These are phyloP conservation scores for Dryobates pubescens DNA, from an alignment of 2,797 vertebrate species.

Conservation along the genomic window DNA sequence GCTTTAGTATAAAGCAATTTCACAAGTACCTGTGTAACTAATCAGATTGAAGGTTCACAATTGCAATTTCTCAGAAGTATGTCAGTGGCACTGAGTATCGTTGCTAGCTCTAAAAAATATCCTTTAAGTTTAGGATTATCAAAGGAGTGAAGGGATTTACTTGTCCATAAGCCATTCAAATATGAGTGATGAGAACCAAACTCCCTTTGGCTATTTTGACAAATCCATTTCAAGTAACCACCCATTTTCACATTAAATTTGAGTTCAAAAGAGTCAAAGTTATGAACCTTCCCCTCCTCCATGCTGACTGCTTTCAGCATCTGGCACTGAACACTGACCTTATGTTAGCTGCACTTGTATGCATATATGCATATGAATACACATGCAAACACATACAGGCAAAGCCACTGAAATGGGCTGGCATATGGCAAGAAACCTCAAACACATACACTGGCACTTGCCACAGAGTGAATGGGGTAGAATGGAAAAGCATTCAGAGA, in stretches of 20 bases:
- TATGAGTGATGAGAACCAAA: constrained; percentile 12
- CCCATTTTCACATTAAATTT: constrained; percentile 63
- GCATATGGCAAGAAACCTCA: constrained; percentile 46
- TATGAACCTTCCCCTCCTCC: constrained; percentile 21
- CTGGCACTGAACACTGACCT: constrained; percentile 49
- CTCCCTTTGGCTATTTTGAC: constrained; percentile 62
- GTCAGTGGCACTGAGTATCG: constrained; percentile 6
- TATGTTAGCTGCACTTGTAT: constrained; percentile 41
- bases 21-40: constrained; percentile 60
- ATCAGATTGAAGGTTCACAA: constrained; percentile 49
- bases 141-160: constrained; percentile 47
- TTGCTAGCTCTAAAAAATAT: constrained; percentile 33
- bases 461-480: background rate
- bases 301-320: background rate
- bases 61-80: constrained; percentile 38
- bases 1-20: constrained; percentile 57
- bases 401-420: background rate
- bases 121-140: constrained; percentile 52
- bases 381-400: background rate
- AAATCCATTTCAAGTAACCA: constrained; percentile 60
- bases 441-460: constrained; percentile 1
- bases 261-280: constrained; percentile 63
- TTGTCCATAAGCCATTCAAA: constrained; percentile 49
- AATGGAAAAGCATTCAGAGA: background rate
- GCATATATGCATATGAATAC: constrained; percentile 62